These are phyloP conservation scores for Tachysurus fulvidraco DNA, from an alignment of 2,113 vertebrate genomes.

Conservation along the genomic window DNA sequence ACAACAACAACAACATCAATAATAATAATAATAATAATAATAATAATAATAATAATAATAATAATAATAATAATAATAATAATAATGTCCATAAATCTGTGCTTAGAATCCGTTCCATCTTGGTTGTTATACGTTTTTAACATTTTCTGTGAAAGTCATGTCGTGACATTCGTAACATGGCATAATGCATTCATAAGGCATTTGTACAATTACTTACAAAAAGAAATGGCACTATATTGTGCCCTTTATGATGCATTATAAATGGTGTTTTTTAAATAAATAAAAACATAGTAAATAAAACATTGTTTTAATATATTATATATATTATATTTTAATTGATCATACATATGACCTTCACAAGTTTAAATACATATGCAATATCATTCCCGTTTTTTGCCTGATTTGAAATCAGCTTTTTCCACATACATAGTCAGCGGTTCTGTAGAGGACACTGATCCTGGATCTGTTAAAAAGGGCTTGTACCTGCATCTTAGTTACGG, in stretches of 20 bases:
- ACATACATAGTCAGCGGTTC: background rate
- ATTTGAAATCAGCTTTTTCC: background rate
- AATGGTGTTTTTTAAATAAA: no score
- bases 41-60: no score
- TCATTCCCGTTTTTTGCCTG: background rate
- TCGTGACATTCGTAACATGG: background rate
- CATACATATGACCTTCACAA: background rate
- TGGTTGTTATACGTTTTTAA: background rate
- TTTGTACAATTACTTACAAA: background rate
- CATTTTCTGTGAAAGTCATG: background rate
- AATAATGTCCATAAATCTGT: background rate
- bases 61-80: no score
- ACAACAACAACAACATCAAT: no score
- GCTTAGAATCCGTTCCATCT: background rate
- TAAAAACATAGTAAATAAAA: background rate
- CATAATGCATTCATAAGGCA: background rate
- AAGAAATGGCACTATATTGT: no score
- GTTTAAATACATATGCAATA: background rate
- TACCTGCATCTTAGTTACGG: conserved; percentile 49
- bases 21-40: no score
- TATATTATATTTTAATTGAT: no score
- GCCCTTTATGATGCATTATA: background rate
- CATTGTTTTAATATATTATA: background rate
- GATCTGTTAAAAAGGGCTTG: conserved; percentile 5
- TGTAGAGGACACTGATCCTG: background rate